phyloP scores from a whole-genome alignment of 2,113 vertebrate species.

The Peucedramus taeniatus region DNA sequence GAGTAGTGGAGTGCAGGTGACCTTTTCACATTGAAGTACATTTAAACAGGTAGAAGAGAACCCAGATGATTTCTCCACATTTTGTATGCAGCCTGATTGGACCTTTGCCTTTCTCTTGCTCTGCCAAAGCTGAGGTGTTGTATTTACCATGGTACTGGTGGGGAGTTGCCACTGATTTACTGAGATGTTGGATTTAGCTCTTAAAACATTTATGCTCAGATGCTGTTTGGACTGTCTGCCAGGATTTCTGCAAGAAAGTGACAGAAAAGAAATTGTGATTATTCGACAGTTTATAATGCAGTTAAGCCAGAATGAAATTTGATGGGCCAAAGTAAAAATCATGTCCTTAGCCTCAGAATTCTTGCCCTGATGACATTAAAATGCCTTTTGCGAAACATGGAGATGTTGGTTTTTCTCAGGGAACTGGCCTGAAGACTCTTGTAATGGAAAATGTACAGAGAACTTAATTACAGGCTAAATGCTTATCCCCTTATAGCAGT shows the following conservation, averaged over 20 bases:
- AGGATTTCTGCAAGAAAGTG: slow-evolving; percentile 21
- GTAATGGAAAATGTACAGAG: neutral
- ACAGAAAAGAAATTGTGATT: slow-evolving; percentile 1
- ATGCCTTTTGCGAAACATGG: slow-evolving; percentile 11
- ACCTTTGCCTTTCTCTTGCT: neutral
- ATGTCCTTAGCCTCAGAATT: neutral
- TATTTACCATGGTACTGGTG: neutral
- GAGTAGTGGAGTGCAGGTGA: neutral
- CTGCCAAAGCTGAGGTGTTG: neutral
- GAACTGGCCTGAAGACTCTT: neutral
- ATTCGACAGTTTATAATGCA: slow-evolving; percentile 24
- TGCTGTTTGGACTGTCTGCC: neutral
- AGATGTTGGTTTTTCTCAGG: neutral
- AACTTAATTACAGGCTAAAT: neutral
- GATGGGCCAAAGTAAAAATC: slow-evolving; percentile 8
- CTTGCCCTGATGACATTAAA: slow-evolving; percentile 3
- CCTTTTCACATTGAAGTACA: neutral
- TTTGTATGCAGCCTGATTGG: neutral
- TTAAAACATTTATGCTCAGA: neutral
- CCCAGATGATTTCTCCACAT: neutral
- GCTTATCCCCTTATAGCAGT: neutral
- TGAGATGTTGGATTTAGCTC: neutral
- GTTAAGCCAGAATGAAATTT: slow-evolving; percentile 4
- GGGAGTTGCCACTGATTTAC: neutral
- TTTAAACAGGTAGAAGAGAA: neutral